Percentiles rank a stretch among this genome's conserved stretches.
Evolutionary conservation across 2,888 invertebrate genomes (phyloP).

Genomic region (Dascillus cervinus): DNA sequence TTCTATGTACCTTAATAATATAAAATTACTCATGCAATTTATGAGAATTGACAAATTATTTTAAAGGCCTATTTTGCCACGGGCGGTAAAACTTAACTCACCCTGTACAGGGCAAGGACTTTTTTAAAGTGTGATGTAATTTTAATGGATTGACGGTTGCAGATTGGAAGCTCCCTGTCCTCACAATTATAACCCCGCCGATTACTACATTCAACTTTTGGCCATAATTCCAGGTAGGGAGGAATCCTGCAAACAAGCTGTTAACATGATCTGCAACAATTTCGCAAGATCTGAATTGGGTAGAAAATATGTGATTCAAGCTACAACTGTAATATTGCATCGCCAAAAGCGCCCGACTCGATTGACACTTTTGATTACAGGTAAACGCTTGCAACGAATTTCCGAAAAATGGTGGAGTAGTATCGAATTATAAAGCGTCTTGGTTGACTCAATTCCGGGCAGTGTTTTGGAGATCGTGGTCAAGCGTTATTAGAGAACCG

Average conservation of each 20-base stretch:
- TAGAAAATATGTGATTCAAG: conserved; percentile 49
- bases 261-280: conserved; percentile 71
- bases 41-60: no score
- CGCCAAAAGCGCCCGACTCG: no score
- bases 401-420: no score
- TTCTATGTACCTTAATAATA: no score
- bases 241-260: conserved; percentile 67
- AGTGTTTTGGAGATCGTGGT: conserved; percentile 85
- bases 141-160: conserved; percentile 18
- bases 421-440: conserved; percentile 80
- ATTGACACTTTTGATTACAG: no score
- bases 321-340: conserved; percentile 50
- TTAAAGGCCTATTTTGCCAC: no score
- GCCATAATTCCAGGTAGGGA: conserved; percentile 82
- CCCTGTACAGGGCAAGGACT: no score
- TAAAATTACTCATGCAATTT: no score
- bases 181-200: conserved; percentile 87
- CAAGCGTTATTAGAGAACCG: conserved; percentile 84
- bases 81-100: no score
- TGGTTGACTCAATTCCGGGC: conserved; percentile 86
- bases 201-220: conserved; percentile 84
- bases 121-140: conserved; percentile 5
- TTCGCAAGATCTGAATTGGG: conserved; percentile 61
- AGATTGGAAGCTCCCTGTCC: conserved; percentile 80
- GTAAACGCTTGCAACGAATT: no score